Evolutionary conservation across 1,140 invertebrate species (phyloP).

Genomic region (Brachionus koreanus): DNA sequence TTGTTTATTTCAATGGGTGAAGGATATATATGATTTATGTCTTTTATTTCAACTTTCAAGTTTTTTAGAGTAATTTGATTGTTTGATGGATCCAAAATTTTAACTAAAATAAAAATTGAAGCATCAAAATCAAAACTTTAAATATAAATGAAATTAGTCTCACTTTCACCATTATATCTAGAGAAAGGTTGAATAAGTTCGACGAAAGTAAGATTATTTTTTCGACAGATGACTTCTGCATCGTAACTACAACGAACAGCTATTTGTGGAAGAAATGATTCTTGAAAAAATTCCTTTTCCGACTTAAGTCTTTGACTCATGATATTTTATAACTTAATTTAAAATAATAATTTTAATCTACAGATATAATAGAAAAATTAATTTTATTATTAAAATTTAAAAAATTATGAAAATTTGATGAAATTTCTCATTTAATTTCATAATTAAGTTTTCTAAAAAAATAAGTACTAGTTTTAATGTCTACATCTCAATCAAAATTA

Average conservation of each 20-base stretch:
- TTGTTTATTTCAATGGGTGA: constrained; percentile 76
- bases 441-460: neutral
- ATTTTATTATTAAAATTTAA: neutral
- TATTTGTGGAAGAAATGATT: constrained; percentile 80
- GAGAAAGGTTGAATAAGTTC: constrained; percentile 86
- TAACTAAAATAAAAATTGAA: constrained; percentile 62
- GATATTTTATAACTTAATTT: neutral
- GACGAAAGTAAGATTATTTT: constrained; percentile 83
- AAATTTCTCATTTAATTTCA: neutral
- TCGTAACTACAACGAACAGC: constrained; percentile 75
- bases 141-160: constrained; percentile 38
- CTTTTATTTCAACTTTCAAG: constrained; percentile 73
- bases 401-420: neutral
- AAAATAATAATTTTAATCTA: neutral
- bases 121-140: neutral
- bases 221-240: constrained; percentile 76
- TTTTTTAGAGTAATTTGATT: constrained; percentile 69
- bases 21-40: constrained; percentile 74
- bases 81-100: constrained; percentile 77
- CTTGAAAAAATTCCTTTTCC: constrained; percentile 78
- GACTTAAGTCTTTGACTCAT: constrained; percentile 61
- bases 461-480: too few relatives aligned
- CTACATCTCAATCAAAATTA: too few relatives aligned
- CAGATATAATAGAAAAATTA: neutral
- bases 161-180: constrained; percentile 72